Percentiles rank a stretch among this genome's conserved stretches.
Conservation (phyloP, 1,140 invertebrate species). For the Harlomillsia oculata region DNA sequence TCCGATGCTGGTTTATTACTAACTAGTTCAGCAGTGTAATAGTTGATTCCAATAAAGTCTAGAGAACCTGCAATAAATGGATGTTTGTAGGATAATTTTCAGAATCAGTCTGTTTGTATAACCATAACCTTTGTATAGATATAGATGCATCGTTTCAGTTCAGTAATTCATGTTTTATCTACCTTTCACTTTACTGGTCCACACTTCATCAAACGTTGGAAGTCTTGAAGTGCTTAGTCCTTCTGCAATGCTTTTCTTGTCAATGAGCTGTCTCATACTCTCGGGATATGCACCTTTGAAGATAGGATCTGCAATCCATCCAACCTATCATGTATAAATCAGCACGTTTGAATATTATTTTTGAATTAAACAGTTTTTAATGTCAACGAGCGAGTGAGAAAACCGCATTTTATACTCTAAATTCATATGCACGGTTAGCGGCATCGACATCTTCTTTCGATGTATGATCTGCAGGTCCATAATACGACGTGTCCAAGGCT, state of each 20-base stretch:
- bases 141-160: no score
- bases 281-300: constrained; percentile 38
- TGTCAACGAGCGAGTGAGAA: background rate
- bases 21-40: constrained; percentile 23
- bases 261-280: constrained; percentile 35
- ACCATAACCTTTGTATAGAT: no score
- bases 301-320: constrained; percentile 19
- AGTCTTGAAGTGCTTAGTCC: constrained; percentile 21
- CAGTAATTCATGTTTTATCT: no score
- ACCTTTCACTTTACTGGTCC: constrained; percentile 45
- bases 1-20: background rate
- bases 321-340: constrained; percentile 8
- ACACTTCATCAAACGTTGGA: constrained; percentile 34
- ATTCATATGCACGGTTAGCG: constrained; percentile 18
- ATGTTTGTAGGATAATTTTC: no score
- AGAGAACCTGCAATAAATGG: no score
- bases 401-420: constrained; percentile 6
- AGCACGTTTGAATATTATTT: background rate
- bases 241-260: constrained; percentile 14
- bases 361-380: background rate
- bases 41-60: constrained; percentile 27
- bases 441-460: constrained; percentile 15
- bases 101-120: no score
- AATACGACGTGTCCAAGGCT: constrained; percentile 16
- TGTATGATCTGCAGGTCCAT: constrained; percentile 16